A percentile compares a stretch with the other conserved stretches of the same genome.
Conservation (phyloP, 2,888 invertebrate genomes). For the Hermaeophaga mercurialis region DNA sequence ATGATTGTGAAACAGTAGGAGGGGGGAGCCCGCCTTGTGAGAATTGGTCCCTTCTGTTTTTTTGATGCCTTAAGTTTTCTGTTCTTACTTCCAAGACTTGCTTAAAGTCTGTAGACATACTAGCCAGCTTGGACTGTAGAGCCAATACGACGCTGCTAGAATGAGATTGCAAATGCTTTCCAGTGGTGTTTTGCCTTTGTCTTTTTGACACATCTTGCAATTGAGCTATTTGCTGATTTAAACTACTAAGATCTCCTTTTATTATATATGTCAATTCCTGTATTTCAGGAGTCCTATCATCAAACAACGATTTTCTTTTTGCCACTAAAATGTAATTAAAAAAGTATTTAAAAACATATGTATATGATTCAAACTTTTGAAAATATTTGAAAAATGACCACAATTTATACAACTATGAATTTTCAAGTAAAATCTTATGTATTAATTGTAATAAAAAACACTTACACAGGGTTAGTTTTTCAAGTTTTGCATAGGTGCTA, state of each 20-base stretch:
- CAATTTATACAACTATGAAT: too few relatives aligned
- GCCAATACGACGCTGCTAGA: constrained; percentile 92
- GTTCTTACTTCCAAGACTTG: constrained; percentile 96
- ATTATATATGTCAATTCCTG: constrained; percentile 97
- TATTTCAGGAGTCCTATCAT: constrained; percentile 94
- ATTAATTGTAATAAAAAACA: constrained; percentile 44
- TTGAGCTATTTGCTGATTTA: constrained; percentile 97
- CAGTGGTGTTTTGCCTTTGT: constrained; percentile 66
- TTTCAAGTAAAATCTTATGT: too few relatives aligned
- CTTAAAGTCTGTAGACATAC: constrained; percentile 97
- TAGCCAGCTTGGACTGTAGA: constrained; percentile 90
- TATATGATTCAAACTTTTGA: too few relatives aligned
- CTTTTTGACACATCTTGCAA: constrained; percentile 81
- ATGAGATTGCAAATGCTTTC: constrained; percentile 86
- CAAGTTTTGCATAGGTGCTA: constrained; percentile 94
- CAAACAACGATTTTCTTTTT: constrained; percentile 96
- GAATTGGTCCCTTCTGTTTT: constrained; percentile 90
- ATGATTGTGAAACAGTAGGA: constrained; percentile 55
- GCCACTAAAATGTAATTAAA: too few relatives aligned
- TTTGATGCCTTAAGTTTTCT: constrained; percentile 96
- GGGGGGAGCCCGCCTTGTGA: constrained; percentile 72
- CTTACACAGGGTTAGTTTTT: constrained; percentile 94
- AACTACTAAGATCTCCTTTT: constrained; percentile 91
- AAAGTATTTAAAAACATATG: too few relatives aligned
- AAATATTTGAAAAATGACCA: too few relatives aligned